Evolutionary conservation across 2,113 vertebrate genomes (phyloP), one percentile per base, ranked within the genome.

Genomic region (Asarcornis scutulata): DNA sequence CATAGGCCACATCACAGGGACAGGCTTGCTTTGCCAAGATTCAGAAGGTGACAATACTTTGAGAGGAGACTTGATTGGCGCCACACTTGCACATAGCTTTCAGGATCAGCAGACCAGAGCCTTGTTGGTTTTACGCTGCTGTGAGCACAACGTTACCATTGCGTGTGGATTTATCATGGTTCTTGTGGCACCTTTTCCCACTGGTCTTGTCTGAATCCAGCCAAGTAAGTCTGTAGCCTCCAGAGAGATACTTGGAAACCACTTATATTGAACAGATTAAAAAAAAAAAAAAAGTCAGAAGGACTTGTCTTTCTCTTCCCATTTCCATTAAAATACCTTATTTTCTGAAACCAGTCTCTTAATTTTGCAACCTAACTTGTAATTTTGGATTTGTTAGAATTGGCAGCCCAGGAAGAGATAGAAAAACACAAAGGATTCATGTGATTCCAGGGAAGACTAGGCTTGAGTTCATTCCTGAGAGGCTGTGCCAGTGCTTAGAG

Each of bases 91-190:
- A 46, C 46, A 11, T 0, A 32, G 13, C 48, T 64, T 68, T 31
- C n/a, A 44, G 42, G 10, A 32, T 64, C 16, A 63, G 38, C 55
- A 86, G 23, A 55, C 52, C 48, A 52, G 42, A 79, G 17, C 34
- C 16, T 60, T 42, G 36, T 78, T 17, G 17, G 23, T 7, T 25
- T n/a, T 38, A 14, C 23, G 5, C 25, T 52, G 15, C 66, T 55
- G 34, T 40, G 38, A 66, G 32, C 13, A 42, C 0, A 1, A 11
- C 1, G 1, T 13, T 74, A 9, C 48, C 14, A 4, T 60, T 58
- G 75, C 18, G 32, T 29, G 13, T 11, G 32, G 64, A 32, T 88
- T 56, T 63, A 9, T 60, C 18, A 46, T 31, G 7, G 7, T n/a
- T 63, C 48, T 52, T n/a, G 15, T 31, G 17, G 23, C 50, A 40